phyloP scores from a whole-genome alignment of 2,113 vertebrate species.

The Mandrillus leucophaeus region DNA sequence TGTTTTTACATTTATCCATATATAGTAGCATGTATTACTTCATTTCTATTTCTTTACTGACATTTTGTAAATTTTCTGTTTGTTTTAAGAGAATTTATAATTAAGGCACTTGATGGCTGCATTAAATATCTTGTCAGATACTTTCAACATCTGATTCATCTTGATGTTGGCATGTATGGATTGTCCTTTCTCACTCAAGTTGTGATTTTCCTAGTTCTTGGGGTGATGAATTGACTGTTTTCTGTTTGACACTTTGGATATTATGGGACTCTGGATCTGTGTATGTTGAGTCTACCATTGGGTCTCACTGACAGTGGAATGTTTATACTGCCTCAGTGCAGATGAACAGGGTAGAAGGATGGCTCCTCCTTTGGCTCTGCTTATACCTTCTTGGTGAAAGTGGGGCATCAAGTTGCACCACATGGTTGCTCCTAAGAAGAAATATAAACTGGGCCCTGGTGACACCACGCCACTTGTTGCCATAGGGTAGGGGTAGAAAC shows the following conservation, averaged over 20 bases:
- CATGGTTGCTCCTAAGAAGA: not conserved
- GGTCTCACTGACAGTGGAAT: not conserved
- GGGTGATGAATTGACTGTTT: not conserved
- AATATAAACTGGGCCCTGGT: not conserved
- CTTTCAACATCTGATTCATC: not conserved
- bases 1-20: not conserved
- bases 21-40: not conserved
- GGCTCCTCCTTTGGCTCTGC: not conserved
- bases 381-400: not conserved
- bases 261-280: not conserved
- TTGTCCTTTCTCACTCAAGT: not conserved
- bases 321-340: not conserved
- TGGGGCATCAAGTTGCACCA: not conserved
- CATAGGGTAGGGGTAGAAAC: not conserved
- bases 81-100: conserved; percentile 11
- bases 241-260: not conserved
- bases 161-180: not conserved
- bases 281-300: not conserved
- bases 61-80: conserved; percentile 35
- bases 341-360: not conserved
- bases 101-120: not conserved
- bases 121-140: not conserved
- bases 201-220: not conserved
- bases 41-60: not conserved
- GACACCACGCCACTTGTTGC: not conserved